These are phyloP conservation scores for Yponomeuta plumbellus DNA, from an alignment of 2,888 invertebrate species.

Conservation along the genomic window DNA sequence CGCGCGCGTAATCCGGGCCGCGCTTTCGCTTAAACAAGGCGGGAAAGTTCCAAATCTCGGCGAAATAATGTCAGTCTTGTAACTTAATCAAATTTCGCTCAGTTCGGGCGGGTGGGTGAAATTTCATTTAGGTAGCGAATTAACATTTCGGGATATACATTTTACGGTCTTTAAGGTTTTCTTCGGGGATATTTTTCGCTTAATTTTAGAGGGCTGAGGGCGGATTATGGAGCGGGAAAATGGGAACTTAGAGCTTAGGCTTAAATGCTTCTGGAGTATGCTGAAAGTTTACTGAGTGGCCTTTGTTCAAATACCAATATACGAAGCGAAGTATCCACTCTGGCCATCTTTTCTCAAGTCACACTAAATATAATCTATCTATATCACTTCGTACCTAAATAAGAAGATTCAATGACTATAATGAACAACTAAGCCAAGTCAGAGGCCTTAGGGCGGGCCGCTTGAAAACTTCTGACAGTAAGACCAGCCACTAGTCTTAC, in stretches of 20 bases:
- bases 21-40: conserved; percentile 21
- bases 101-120: conserved; percentile 42
- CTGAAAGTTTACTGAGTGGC: not conserved
- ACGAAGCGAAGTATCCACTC: not conserved
- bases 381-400: too few relatives aligned
- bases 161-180: conserved; percentile 50
- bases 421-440: too few relatives aligned
- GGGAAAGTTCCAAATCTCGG: conserved; percentile 30
- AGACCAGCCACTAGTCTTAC: too few relatives aligned
- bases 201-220: conserved; percentile 16
- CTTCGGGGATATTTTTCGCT: conserved; percentile 19
- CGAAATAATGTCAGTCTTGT: conserved; percentile 60
- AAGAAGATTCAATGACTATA: too few relatives aligned
- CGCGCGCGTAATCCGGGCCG: not conserved
- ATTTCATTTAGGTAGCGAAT: conserved; percentile 58
- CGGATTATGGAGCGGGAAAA: conserved; percentile 5
- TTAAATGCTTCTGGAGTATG: not conserved
- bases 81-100: conserved; percentile 70
- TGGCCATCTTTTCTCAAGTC: too few relatives aligned
- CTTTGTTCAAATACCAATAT: not conserved
- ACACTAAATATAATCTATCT: too few relatives aligned
- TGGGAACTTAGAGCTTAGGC: not conserved
- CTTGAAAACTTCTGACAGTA: too few relatives aligned
- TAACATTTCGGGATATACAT: conserved; percentile 65
- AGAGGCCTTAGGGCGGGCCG: too few relatives aligned